Evolutionary conservation across 2,113 vertebrate genomes (phyloP).

Genomic region (Dasyurus viverrinus): DNA sequence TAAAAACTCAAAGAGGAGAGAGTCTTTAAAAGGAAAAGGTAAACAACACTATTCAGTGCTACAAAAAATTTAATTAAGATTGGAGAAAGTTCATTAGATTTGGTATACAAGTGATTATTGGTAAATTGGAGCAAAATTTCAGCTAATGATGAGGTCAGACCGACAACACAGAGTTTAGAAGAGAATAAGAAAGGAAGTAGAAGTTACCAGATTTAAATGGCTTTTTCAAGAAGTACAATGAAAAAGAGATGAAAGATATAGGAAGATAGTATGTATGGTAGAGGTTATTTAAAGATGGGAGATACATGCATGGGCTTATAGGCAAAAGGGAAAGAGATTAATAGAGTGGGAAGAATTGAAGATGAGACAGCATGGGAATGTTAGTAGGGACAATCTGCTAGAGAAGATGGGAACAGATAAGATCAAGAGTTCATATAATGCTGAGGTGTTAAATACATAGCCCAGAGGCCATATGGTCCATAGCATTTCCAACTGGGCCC

Average conservation of each 20-base stretch:
- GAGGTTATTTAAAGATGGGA: neutral
- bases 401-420: neutral
- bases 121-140: too few species aligned
- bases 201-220: neutral
- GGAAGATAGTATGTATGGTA: neutral
- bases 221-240: neutral
- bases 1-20: neutral
- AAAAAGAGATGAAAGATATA: neutral
- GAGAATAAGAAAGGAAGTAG: too few species aligned
- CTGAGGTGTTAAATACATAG: neutral
- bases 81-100: too few species aligned
- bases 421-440: neutral
- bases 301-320: neutral
- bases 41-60: too few species aligned
- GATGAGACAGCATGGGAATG: neutral
- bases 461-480: neutral
- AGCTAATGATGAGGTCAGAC: too few species aligned
- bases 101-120: too few species aligned
- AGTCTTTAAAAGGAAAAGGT: neutral
- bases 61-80: too few species aligned
- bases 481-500: neutral
- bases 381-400: neutral
- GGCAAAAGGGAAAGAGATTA: neutral
- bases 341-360: neutral
- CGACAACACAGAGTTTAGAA: too few species aligned